Evolutionary conservation across 1,140 invertebrate species (phyloP).

Genomic region (fruit fly (Drosophila melanogaster)): Release_6_plus_ISO1_MT NT_033777.3:27813501-27814000

Average conservation of each 20-base stretch:
- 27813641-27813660: constrained; percentile 52
- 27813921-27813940: constrained; percentile 82
- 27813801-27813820: constrained; percentile 51
- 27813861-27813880: constrained; percentile 37
- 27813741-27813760: constrained; percentile 17
- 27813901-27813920: constrained; percentile 55
- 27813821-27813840: constrained; percentile 83
- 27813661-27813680: constrained; percentile 68
- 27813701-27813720: constrained; percentile 25
- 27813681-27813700: constrained; percentile 61
- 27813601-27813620: constrained; percentile 56
- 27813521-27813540: neutral
- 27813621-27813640: constrained; percentile 36
- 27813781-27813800: constrained; percentile 66
- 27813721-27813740: too few relatives aligned
- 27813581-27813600: constrained; percentile 70
- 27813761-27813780: constrained; percentile 57
- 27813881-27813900: neutral
- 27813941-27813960: constrained; percentile 63
- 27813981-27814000: constrained; percentile 50
- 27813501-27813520: neutral
- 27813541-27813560: constrained; percentile 2
- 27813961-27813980: constrained; percentile 28
- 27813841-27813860: constrained; percentile 75
- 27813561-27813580: constrained; percentile 33